Evolutionary conservation across 2,113 vertebrate species (phyloP).

Genomic region (Laterallus jamaicensis): DNA sequence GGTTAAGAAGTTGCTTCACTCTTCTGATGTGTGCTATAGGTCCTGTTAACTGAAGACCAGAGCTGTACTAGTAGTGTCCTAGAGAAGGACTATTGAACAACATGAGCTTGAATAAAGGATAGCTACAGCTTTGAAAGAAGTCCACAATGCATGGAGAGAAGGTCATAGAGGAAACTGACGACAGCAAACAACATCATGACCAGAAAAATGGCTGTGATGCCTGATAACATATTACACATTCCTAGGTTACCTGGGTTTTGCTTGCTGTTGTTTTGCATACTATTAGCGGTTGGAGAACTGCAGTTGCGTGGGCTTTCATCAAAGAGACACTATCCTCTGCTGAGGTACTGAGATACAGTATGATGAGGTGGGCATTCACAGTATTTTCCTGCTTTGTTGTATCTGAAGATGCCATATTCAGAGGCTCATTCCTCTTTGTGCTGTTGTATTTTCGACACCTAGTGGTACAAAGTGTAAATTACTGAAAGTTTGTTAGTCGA

Average conservation of each 20-base stretch:
- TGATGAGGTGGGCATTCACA: background rate
- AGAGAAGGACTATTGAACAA: background rate
- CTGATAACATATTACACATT: background rate
- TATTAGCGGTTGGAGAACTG: background rate
- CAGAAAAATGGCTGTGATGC: background rate
- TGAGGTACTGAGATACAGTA: fast-evolving
- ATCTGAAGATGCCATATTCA: background rate
- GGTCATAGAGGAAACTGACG: background rate
- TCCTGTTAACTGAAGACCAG: background rate
- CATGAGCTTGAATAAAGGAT: background rate
- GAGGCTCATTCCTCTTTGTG: background rate
- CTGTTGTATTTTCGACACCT: background rate
- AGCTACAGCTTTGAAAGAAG: background rate
- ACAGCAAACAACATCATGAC: background rate
- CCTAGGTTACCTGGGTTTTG: background rate
- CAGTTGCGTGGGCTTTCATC: background rate
- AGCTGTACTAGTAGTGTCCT: background rate
- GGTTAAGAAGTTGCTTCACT: background rate
- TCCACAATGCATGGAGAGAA: background rate
- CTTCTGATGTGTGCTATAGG: background rate
- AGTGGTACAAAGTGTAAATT: background rate
- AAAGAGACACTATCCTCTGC: background rate
- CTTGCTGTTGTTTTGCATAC: background rate
- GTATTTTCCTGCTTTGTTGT: background rate
- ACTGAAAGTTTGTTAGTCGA: background rate